Base-by-base conservation (phyloP, 1,140 invertebrate species). In the Diabrotica virgifera region DNA sequence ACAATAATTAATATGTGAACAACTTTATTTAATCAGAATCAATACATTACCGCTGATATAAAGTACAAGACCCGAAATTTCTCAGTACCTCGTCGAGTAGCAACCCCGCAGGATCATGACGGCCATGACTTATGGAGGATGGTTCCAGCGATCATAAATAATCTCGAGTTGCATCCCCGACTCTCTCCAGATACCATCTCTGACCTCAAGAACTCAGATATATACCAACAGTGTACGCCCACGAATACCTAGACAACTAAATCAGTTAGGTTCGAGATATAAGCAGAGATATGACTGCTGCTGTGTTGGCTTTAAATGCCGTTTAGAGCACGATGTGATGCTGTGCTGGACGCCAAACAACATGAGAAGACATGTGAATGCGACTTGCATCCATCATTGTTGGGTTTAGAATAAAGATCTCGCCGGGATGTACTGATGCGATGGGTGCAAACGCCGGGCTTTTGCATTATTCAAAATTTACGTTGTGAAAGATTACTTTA, bases 161-260 rank as follows among this genome's bases (percentile, higher is more conserved):
- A 72, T 76, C 68, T 62, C 57, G 68, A 70, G 69, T 67, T 70
- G 70, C 69, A 66, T 63, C 67, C 53, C 52, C 8, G 8, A 10
- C 40, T 46, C n/a, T 46, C 40, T 46, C 67, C 66, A 71, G 71
- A 74, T 74, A 71, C 70, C 72, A 68, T 71, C 52, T 36, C 52
- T 56, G 61, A 62, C 61, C 61, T 58, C 63, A 35, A 54, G 65
- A 74, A n/a, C 40, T 46, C 40, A 46, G 40, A 46, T 46, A 46
- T 71, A 74, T 74, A 74, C 72, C 68, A 73, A 74, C 70, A 74
- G 64, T 68, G 72, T 67, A 70, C 72, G 72, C 72, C 72, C 72
- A 74, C 70, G 67, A 72, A 68, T 70, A 65, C 64, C 72, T 72
- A 74, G 72, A 74, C 72, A 74, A 74, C 72, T 74, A 74, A 74